Evolutionary conservation across 2,888 invertebrate genomes (phyloP).

Genomic region (Drosophila robusta): DNA sequence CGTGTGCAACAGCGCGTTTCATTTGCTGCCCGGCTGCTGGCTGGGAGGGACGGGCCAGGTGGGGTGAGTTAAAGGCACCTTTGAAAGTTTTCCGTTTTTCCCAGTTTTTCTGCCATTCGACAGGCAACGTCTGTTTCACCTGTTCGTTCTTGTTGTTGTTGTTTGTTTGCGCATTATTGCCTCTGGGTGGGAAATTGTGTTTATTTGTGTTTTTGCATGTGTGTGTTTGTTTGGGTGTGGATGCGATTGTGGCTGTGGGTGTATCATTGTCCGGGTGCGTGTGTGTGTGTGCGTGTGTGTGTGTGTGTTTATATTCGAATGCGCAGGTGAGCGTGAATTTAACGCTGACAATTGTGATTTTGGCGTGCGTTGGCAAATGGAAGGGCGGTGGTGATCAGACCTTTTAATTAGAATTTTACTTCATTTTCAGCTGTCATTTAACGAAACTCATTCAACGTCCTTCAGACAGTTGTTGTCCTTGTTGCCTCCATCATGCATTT

Average conservation of each 20-base stretch:
- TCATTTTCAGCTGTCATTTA: constrained; percentile 63
- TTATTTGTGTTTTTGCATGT: constrained; percentile 43
- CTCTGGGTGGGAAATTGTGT: constrained; percentile 55
- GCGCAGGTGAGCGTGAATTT: constrained; percentile 57
- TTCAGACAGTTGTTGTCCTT: constrained; percentile 11
- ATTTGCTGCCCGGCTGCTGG: constrained; percentile 49
- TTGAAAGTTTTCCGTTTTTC: constrained; percentile 49
- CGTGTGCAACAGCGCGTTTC: constrained; percentile 78
- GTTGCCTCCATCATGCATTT: background rate
- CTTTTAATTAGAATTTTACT: constrained; percentile 73
- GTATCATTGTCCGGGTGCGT: too few relatives aligned
- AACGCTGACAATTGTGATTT: constrained; percentile 77
- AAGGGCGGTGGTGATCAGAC: constrained; percentile 17
- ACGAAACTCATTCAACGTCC: constrained; percentile 24
- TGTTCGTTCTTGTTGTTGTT: constrained; percentile 39
- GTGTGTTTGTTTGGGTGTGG: constrained; percentile 7
- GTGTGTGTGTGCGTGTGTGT: constrained; percentile 10
- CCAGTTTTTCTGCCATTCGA: constrained; percentile 47
- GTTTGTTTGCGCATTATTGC: constrained; percentile 69
- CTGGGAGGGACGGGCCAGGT: background rate
- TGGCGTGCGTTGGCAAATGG: constrained; percentile 17
- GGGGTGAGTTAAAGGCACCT: constrained; percentile 20
- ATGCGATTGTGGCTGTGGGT: constrained; percentile 12
- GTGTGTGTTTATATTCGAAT: constrained; percentile 26
- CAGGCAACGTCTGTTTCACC: constrained; percentile 68